Conservation (phyloP, 1,140 invertebrate genomes). For the Bombus superbus region DNA sequence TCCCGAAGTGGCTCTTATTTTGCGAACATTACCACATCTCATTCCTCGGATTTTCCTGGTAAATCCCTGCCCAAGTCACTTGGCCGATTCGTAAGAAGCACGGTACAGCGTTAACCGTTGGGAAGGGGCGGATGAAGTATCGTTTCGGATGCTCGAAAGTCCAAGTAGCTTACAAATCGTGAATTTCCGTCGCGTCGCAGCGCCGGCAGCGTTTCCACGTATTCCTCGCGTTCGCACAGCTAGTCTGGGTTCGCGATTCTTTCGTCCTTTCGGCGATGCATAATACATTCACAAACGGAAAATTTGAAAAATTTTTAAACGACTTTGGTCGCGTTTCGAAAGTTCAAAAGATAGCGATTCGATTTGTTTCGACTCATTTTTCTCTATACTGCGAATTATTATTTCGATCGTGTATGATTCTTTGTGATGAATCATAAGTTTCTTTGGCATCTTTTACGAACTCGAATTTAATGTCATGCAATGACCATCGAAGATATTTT, state of each 20-base stretch:
- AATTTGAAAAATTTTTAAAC: slow-evolving; percentile 15
- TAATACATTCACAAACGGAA: no score
- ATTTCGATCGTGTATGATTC: background rate
- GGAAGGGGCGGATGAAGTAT: slow-evolving; percentile 60
- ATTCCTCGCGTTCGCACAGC: slow-evolving; percentile 31
- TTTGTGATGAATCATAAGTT: no score
- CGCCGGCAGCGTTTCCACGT: slow-evolving; percentile 49
- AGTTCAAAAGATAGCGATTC: background rate
- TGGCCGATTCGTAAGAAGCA: slow-evolving; percentile 63
- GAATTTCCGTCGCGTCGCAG: slow-evolving; percentile 63
- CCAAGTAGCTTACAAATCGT: slow-evolving; percentile 72
- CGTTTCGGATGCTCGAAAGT: slow-evolving; percentile 68
- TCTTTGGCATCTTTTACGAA: background rate
- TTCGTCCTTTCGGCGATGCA: background rate
- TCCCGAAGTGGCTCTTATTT: slow-evolving; percentile 62
- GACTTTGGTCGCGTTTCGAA: background rate
- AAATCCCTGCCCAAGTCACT: slow-evolving; percentile 59
- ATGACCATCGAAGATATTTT: no score
- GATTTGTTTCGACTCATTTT: background rate
- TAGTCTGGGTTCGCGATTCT: background rate
- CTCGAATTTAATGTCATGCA: background rate
- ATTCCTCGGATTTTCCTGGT: slow-evolving; percentile 57
- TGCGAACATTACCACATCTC: slow-evolving; percentile 58
- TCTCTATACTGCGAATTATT: background rate
- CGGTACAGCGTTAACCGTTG: background rate